Evolutionary conservation across 2,888 invertebrate species (phyloP).

Genomic region (Perizoma flavofasciatum): DNA sequence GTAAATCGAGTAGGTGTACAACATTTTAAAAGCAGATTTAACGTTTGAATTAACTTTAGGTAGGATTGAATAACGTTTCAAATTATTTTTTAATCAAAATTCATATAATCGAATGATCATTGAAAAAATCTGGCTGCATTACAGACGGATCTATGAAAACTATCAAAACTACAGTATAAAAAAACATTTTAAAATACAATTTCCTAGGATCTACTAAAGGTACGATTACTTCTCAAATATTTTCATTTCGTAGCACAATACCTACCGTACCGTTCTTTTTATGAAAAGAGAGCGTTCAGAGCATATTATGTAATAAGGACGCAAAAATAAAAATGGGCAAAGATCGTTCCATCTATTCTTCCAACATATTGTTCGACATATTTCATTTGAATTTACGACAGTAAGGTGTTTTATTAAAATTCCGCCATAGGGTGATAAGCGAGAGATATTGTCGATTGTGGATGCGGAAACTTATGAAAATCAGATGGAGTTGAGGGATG

Average conservation of each 20-base stretch:
- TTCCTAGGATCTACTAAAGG: too few relatives aligned
- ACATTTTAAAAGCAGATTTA: too few relatives aligned
- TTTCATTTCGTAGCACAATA: slow-evolving; percentile 24
- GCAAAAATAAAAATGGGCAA: slow-evolving; percentile 22
- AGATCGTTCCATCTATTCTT: slow-evolving; percentile 27
- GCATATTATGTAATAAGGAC: slow-evolving; percentile 36
- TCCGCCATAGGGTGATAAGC: slow-evolving; percentile 52
- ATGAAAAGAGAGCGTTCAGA: slow-evolving; percentile 10
- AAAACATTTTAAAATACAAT: not conserved
- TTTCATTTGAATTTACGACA: slow-evolving; percentile 56
- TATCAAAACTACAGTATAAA: not conserved
- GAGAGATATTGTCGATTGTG: slow-evolving; percentile 48
- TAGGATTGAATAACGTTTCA: too few relatives aligned
- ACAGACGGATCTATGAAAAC: too few relatives aligned
- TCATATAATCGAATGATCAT: too few relatives aligned
- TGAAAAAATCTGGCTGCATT: too few relatives aligned
- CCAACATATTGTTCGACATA: slow-evolving; percentile 53
- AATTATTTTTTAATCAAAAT: too few relatives aligned
- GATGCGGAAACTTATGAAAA: slow-evolving; percentile 29
- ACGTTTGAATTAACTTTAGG: too few relatives aligned
- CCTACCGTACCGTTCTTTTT: slow-evolving; percentile 21
- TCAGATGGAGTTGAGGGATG: slow-evolving; percentile 18
- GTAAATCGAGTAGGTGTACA: too few relatives aligned
- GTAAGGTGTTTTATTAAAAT: slow-evolving; percentile 62
- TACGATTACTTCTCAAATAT: slow-evolving; percentile 16